Percentiles rank a stretch among this genome's conserved stretches.
Conservation (phyloP, 2,888 invertebrate species). For the Pachydiplax longipennis region DNA sequence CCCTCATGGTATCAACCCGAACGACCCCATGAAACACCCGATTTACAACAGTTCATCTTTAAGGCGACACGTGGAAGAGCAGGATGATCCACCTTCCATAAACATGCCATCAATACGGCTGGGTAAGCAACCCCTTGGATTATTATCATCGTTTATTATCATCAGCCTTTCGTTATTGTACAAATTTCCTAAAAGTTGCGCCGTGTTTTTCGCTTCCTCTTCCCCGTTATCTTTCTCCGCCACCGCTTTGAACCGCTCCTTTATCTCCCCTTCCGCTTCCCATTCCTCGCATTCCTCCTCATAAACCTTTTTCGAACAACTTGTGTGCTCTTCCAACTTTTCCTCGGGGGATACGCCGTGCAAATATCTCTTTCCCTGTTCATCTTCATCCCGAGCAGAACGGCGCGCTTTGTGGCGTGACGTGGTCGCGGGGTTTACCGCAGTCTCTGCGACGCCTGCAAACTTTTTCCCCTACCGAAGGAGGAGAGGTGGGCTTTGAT, state of each 20-base stretch:
- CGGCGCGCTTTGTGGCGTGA: background rate
- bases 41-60: background rate
- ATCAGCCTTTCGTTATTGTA: too few species aligned
- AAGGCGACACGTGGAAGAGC: background rate
- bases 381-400: background rate
- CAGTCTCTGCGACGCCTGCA: background rate
- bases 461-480: background rate
- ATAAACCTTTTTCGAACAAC: background rate
- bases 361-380: background rate
- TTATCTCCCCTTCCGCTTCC: background rate
- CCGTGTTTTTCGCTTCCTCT: too few species aligned
- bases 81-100: too few species aligned
- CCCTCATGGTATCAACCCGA: background rate
- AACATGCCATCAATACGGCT: too few species aligned
- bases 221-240: too few species aligned
- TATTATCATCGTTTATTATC: too few species aligned
- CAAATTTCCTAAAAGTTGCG: too few species aligned
- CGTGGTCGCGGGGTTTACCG: background rate
- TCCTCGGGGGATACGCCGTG: background rate
- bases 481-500: background rate
- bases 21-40: background rate
- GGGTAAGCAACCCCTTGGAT: too few species aligned
- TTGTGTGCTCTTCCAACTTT: background rate
- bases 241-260: background rate
- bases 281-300: background rate